Percentiles rank a stretch among this genome's conserved stretches.
Evolutionary conservation across 2,888 invertebrate genomes (phyloP).

Genomic region (Drosophila suboccidentalis): DNA sequence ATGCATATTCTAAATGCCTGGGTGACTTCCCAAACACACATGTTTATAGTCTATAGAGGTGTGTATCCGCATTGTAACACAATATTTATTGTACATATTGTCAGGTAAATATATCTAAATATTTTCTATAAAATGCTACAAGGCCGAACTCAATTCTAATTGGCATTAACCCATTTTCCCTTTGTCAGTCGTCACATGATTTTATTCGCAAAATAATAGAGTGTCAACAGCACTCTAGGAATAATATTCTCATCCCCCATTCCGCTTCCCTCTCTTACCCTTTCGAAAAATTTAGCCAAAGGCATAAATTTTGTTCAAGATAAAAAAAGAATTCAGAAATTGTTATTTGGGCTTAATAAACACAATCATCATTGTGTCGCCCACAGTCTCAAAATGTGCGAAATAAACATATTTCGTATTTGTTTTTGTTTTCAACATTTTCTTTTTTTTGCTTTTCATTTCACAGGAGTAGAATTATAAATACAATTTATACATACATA

Average conservation of each 20-base stretch:
- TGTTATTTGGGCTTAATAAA: conserved; percentile 51
- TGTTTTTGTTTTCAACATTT: conserved; percentile 1
- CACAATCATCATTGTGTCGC: conserved; percentile 57
- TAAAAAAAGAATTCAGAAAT: conserved; percentile 31
- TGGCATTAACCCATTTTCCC: conserved; percentile 60
- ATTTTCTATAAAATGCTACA: conserved; percentile 24
- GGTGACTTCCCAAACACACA: conserved; percentile 8
- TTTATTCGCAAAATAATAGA: conserved; percentile 19
- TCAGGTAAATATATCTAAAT: conserved; percentile 8
- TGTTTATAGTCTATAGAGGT: not conserved
- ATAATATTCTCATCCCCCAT: not conserved
- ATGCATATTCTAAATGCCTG: conserved; percentile 38
- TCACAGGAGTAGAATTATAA: conserved; percentile 45
- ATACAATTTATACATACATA: conserved; percentile 24
- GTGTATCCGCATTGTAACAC: conserved; percentile 31
- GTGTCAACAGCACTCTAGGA: conserved; percentile 37
- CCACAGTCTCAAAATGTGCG: conserved; percentile 35
- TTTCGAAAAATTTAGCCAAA: conserved; percentile 2
- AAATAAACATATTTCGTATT: conserved; percentile 38
- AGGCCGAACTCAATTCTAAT: conserved; percentile 30
- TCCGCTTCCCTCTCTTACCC: not conserved
- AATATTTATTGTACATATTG: conserved; percentile 2
- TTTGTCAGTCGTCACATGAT: conserved; percentile 51
- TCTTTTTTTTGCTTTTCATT: conserved; percentile 37
- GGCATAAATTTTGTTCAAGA: conserved; percentile 53